Base-by-base conservation (phyloP, 2,888 invertebrate species). In the Anticlea derivata region DNA sequence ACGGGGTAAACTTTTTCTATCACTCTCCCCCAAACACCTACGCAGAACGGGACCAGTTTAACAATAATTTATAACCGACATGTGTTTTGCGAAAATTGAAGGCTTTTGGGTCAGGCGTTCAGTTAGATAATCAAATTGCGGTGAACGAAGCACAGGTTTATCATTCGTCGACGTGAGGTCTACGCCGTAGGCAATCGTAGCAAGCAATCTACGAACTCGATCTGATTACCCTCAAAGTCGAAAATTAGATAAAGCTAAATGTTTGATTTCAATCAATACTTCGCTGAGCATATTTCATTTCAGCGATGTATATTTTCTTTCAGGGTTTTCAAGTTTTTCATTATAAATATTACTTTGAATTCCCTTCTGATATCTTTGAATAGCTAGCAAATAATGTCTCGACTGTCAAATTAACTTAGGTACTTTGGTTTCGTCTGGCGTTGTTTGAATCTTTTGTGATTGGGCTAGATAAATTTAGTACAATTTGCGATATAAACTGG, bases 1-100 rank as follows among this genome's bases (percentile, higher is more conserved):
- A 6, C 39, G 23, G 24, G 33, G 5, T 20, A 26, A 56, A 52
- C 52, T 52, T 56, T 56, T 56, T 50, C 56, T 38, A 46, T 52
- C 41, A 56, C 50, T 47, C 48, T 46, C 29, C 33, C 13, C 8
- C 12, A 38, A 40, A 35, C 43, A 27, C 27, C 29, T 43, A 47
- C 38, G 35, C 39, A 34, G 43, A 17, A 40, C 41, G 30, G 22
- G 35, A 11, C 7, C 39, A 46, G 49, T 43, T 27, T 29, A 46
- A 52, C 24, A 26, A 27, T 44, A 44, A 44, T 52, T 56, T 56
- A 56, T 52, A 43, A 27, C 39, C 31, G 37, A 45, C 40, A 33
- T 24, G 24, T 35, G 40, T 50, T 54, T 50, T 43, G 46, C 10
- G 44, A 30, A 30, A 34, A 17, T 17, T 29, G 37, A 24, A 10